Conservation (phyloP, 35 echinoderm and acorn worm genomes). For the Apostichopus californicus region DNA sequence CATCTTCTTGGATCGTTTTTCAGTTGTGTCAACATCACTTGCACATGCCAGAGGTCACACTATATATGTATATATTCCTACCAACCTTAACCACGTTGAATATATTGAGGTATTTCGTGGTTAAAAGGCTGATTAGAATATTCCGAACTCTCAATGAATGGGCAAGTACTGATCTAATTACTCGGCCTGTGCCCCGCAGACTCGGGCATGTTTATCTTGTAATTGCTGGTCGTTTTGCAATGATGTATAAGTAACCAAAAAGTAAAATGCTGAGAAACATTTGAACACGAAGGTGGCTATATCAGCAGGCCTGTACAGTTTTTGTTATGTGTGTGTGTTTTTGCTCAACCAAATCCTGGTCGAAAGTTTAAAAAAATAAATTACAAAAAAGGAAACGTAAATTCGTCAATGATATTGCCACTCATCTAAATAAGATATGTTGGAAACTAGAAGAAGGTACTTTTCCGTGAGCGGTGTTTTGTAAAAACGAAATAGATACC, state of each 20-base stretch:
- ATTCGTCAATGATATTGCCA: neutral
- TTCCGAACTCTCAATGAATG: neutral
- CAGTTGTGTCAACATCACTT: neutral
- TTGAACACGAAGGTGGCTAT: no score
- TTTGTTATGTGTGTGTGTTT: no score
- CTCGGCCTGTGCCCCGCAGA: conserved; percentile 16
- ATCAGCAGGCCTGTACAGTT: no score
- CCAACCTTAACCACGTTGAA: neutral
- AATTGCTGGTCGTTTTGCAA: conserved; percentile 13
- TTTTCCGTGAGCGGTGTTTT: neutral
- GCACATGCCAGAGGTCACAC: neutral
- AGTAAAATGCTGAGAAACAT: neutral
- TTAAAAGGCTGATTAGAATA: conserved; percentile 2
- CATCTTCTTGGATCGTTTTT: neutral
- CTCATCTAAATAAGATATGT: neutral
- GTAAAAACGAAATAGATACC: neutral
- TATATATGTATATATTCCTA: neutral
- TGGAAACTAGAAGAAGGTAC: neutral
- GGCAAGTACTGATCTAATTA: conserved; percentile 32
- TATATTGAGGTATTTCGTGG: neutral
- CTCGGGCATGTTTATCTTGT: neutral
- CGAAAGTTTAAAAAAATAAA: no score
- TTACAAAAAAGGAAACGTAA: neutral
- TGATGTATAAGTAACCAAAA: neutral
- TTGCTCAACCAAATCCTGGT: no score